These are phyloP conservation scores for Diabrotica undecimpunctata DNA, from an alignment of 1,140 invertebrate genomes.

Conservation along the genomic window DNA sequence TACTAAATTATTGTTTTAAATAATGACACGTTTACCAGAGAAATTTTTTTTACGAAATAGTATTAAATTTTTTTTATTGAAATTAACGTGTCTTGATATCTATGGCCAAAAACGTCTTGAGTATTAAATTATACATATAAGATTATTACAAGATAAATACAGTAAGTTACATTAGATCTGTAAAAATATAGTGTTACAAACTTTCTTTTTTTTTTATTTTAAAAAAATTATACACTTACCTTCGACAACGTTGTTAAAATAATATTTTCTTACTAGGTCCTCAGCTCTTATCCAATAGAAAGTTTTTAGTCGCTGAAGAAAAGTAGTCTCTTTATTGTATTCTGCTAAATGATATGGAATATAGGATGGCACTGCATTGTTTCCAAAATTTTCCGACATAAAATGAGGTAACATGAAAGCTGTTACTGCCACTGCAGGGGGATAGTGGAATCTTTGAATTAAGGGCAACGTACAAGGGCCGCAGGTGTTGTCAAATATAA, in stretches of 20 bases:
- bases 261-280: conserved; percentile 13
- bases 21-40: too few species aligned
- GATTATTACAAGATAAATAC: too few species aligned
- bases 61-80: too few species aligned
- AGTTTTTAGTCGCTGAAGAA: conserved; percentile 25
- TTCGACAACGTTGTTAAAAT: not conserved
- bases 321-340: conserved; percentile 22
- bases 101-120: too few species aligned
- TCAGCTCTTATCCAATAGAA: conserved; percentile 22
- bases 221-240: not conserved
- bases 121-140: too few species aligned
- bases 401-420: conserved; percentile 27
- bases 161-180: too few species aligned
- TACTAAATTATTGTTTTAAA: too few species aligned
- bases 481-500: conserved; percentile 29
- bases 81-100: too few species aligned
- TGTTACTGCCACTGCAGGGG: conserved; percentile 28
- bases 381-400: conserved; percentile 28
- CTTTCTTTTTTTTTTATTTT: too few species aligned
- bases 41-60: too few species aligned
- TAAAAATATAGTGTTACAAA: too few species aligned
- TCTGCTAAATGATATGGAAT: conserved; percentile 18
- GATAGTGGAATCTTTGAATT: conserved; percentile 25
- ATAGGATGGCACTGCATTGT: conserved; percentile 18
- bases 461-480: conserved; percentile 29